These are phyloP conservation scores for Drosophila obscura DNA, from an alignment of 1,140 invertebrate genomes.

Conservation along the genomic window DNA sequence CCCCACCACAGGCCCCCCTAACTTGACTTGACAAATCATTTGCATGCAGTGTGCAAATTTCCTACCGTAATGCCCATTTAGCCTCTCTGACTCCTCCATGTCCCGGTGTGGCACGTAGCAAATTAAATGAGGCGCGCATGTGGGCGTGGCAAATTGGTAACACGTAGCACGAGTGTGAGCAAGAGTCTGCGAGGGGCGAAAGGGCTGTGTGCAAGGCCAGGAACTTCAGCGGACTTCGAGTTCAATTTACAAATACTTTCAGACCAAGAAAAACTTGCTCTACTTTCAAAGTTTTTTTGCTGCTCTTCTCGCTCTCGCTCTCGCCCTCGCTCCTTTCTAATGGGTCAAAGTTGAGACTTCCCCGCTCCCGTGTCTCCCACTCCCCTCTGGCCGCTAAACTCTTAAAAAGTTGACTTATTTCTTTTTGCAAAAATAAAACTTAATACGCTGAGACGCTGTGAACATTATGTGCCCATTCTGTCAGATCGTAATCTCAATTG, in stretches of 20 bases:
- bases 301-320: neutral
- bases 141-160: slow-evolving; percentile 67
- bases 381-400: slow-evolving; percentile 46
- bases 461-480: slow-evolving; percentile 48
- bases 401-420: slow-evolving; percentile 67
- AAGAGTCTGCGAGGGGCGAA: slow-evolving; percentile 1
- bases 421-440: slow-evolving; percentile 23
- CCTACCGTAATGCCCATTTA: slow-evolving; percentile 36
- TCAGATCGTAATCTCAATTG: slow-evolving; percentile 17
- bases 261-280: slow-evolving; percentile 61
- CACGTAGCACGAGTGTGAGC: slow-evolving; percentile 53
- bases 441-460: slow-evolving; percentile 46
- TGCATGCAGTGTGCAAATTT: slow-evolving; percentile 59
- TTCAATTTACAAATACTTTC: slow-evolving; percentile 74
- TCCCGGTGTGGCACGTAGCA: slow-evolving; percentile 52
- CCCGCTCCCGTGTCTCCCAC: slow-evolving; percentile 17
- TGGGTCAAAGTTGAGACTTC: slow-evolving; percentile 71
- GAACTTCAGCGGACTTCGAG: slow-evolving; percentile 47
- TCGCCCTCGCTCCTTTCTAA: slow-evolving; percentile 30
- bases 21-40: slow-evolving; percentile 44
- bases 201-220: neutral
- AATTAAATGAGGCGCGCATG: slow-evolving; percentile 68
- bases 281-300: slow-evolving; percentile 63
- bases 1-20: neutral
- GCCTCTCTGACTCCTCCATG: neutral